Evolutionary conservation across 2,888 invertebrate species (phyloP).

Genomic region (Cataglyphis altisquamis): DNA sequence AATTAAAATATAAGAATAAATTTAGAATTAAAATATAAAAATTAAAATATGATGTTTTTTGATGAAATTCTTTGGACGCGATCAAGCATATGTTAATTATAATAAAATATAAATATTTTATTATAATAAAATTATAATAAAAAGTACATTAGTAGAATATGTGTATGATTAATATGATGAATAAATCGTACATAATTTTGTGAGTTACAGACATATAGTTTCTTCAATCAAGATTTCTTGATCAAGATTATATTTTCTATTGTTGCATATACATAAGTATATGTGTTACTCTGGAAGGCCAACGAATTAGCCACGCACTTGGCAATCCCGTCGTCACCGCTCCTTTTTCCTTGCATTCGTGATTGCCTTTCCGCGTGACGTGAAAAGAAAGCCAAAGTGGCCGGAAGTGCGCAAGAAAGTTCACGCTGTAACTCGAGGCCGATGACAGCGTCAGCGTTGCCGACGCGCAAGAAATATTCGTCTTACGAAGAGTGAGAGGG

Average conservation of each 20-base stretch:
- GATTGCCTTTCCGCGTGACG: slow-evolving; percentile 38
- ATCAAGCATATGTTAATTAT: no score
- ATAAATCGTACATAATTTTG: neutral
- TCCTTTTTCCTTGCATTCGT: slow-evolving; percentile 25
- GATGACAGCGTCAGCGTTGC: slow-evolving; percentile 50
- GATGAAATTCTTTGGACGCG: no score
- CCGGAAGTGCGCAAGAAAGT: slow-evolving; percentile 50
- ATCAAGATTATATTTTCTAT: neutral
- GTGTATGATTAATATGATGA: neutral
- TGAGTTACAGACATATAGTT: neutral
- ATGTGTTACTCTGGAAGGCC: neutral
- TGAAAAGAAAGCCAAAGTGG: slow-evolving; percentile 43
- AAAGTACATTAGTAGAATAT: no score
- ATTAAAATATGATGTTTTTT: no score
- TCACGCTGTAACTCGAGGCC: slow-evolving; percentile 45
- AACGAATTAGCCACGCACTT: slow-evolving; percentile 36
- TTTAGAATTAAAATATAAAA: no score
- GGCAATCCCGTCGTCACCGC: slow-evolving; percentile 15
- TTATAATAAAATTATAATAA: no score
- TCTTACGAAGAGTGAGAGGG: neutral
- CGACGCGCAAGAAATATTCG: slow-evolving; percentile 18
- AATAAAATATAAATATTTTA: no score
- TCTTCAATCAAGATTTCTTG: neutral
- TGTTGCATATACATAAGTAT: no score
- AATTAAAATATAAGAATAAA: no score